phyloP scores from a whole-genome alignment of 2,113 vertebrate genomes.

The Sylvilagus bachmani region DNA sequence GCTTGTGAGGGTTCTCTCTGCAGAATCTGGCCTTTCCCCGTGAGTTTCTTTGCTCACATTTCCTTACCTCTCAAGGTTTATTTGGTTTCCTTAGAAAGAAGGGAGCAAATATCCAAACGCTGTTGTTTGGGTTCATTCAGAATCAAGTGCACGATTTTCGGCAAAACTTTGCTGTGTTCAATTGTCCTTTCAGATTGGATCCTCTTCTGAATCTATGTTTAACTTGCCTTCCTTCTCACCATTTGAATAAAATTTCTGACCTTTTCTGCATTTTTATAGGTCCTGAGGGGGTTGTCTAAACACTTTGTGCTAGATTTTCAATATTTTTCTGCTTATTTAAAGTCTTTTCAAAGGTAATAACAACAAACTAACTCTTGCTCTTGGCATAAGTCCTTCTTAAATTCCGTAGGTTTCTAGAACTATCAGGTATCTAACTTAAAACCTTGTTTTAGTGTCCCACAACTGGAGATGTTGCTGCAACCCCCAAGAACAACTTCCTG shows the following conservation, averaged over 20 bases:
- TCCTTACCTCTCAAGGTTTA: background rate
- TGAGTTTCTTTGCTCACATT: background rate
- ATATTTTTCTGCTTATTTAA: conserved; percentile 62
- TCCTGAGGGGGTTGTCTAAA: conserved; percentile 11
- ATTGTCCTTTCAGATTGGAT: background rate
- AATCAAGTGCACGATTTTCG: background rate
- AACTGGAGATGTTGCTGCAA: background rate
- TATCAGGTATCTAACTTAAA: conserved; percentile 23
- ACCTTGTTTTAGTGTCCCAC: background rate
- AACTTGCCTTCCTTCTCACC: background rate
- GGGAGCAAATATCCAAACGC: background rate
- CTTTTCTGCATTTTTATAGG: conserved; percentile 13
- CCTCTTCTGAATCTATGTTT: background rate
- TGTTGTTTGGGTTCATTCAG: background rate
- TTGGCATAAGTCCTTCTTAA: conserved; percentile 56
- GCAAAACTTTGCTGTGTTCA: background rate
- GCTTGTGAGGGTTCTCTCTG: background rate
- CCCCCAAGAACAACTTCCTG: background rate
- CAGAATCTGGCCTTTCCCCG: background rate
- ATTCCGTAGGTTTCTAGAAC: conserved; percentile 19
- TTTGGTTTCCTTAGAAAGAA: background rate
- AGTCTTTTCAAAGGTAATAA: conserved; percentile 47
- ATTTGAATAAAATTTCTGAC: conserved; percentile 24
- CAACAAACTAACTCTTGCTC: conserved; percentile 47
- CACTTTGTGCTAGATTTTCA: conserved; percentile 4